Evolutionary conservation across 2,797 vertebrate genomes (phyloP).

Genomic region (Scyliorhinus canicula): DNA sequence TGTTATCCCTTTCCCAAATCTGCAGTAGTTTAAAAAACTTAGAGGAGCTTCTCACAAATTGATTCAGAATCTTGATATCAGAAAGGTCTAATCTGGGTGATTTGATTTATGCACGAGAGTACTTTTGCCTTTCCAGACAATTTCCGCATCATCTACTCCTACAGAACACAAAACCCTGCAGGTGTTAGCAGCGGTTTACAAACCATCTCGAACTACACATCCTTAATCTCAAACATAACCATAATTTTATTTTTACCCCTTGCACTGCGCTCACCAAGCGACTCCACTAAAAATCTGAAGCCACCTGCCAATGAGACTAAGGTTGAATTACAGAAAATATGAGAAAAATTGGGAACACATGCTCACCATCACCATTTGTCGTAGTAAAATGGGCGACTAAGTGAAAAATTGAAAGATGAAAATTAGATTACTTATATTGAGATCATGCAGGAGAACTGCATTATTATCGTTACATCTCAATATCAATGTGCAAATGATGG

Average conservation of each 20-base stretch:
- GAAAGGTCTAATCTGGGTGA: neutral
- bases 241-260: neutral
- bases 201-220: neutral
- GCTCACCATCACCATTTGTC: neutral
- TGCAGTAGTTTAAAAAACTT: neutral
- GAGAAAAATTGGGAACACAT: neutral
- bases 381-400: neutral
- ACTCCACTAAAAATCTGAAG: neutral
- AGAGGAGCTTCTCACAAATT: neutral
- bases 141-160: neutral
- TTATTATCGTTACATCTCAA: neutral
- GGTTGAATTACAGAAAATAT: neutral
- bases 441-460: neutral
- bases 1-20: neutral
- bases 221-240: neutral
- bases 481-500: neutral
- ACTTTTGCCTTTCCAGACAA: neutral
- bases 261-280: neutral
- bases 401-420: neutral
- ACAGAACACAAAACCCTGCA: neutral
- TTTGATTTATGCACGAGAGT: neutral
- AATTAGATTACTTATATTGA: neutral
- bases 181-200: neutral
- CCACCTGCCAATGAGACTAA: neutral
- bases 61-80: neutral